A percentile compares a stretch with the other conserved stretches of the same genome.
Conservation (phyloP, 1,140 invertebrate genomes). For the Aphelinus certus region DNA sequence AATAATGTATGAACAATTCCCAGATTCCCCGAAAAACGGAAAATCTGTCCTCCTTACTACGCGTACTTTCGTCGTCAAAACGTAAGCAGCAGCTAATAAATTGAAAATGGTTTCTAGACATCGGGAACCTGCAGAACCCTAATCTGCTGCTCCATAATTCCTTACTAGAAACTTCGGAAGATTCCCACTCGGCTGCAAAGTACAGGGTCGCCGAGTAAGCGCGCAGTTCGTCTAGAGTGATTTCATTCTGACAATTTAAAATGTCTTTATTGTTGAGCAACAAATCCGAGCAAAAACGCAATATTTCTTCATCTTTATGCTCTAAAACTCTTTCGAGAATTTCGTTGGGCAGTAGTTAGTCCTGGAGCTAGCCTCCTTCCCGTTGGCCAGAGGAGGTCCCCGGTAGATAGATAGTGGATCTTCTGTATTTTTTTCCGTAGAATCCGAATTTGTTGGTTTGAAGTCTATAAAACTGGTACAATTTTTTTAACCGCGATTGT, state of each 20-base stretch:
- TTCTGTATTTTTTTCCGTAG: too few species aligned
- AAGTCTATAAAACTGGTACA: too few species aligned
- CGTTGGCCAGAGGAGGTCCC: too few species aligned
- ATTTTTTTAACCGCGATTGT: too few species aligned
- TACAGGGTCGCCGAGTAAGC: constrained; percentile 42
- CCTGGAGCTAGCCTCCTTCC: too few species aligned
- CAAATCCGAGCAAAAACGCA: constrained; percentile 1
- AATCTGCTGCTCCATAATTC: constrained; percentile 34
- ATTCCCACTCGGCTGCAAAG: constrained; percentile 31
- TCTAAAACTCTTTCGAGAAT: constrained; percentile 34
- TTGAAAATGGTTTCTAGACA: constrained; percentile 21
- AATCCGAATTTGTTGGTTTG: too few species aligned
- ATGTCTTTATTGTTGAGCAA: not conserved
- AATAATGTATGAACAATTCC: constrained; percentile 39
- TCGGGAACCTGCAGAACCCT: constrained; percentile 28
- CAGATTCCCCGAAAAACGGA: constrained; percentile 43
- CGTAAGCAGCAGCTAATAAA: constrained; percentile 37
- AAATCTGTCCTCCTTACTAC: constrained; percentile 37
- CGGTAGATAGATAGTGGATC: too few species aligned
- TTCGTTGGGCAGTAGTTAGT: constrained; percentile 15
- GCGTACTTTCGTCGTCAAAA: constrained; percentile 34
- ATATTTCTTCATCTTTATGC: constrained; percentile 36
- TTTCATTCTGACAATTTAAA: constrained; percentile 32
- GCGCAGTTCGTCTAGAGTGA: constrained; percentile 34
- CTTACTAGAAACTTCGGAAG: constrained; percentile 8